Conservation (phyloP, 2,113 vertebrate species). For the Apodemus speciosus region DNA sequence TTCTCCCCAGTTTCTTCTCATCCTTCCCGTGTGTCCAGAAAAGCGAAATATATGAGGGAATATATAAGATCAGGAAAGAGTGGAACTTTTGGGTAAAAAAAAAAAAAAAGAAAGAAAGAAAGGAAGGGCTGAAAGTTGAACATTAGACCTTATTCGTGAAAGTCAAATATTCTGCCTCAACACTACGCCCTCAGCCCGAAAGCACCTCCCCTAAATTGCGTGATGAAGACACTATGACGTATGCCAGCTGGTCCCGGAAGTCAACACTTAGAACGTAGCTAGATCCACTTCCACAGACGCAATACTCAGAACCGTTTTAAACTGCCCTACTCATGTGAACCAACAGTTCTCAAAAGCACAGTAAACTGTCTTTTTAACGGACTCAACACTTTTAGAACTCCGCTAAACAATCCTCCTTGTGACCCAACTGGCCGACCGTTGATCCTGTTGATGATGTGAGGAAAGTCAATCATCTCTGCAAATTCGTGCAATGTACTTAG, state of each 20-base stretch:
- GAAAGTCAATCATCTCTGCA: not conserved
- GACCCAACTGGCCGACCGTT: not conserved
- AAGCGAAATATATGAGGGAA: not conserved
- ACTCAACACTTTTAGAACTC: not conserved
- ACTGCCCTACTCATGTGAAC: not conserved
- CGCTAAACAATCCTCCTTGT: not conserved
- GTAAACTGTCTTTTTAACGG: not conserved
- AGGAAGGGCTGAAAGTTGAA: not conserved
- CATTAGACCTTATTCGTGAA: fast-evolving
- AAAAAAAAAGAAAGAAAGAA: no score
- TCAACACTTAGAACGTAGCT: not conserved
- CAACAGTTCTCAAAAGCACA: not conserved
- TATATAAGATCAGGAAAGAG: not conserved
- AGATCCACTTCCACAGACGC: not conserved
- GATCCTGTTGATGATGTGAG: not conserved
- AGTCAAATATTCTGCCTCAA: not conserved
- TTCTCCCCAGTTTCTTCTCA: not conserved
- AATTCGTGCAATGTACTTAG: not conserved
- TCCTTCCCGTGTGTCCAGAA: not conserved
- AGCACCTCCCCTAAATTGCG: fast-evolving
- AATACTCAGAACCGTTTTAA: not conserved
- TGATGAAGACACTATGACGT: not conserved
- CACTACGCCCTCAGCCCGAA: not conserved
- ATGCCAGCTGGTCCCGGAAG: not conserved
- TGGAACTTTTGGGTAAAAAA: fast-evolving